Base-by-base conservation (phyloP, 1,140 invertebrate genomes). In the Drosophila bocqueti region DNA sequence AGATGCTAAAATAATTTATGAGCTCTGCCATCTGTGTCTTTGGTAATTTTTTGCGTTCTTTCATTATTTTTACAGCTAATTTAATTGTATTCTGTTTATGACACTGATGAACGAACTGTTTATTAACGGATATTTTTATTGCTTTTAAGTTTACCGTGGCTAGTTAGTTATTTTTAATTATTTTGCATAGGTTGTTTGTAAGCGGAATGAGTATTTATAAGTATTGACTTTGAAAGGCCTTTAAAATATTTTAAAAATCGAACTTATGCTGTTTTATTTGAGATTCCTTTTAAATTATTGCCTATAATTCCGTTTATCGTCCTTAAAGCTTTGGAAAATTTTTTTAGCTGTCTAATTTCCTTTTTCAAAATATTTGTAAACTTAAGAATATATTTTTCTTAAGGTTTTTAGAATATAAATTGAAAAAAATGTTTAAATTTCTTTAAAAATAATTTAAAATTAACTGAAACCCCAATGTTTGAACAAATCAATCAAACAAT, bases 71-170 rank as follows among this genome's bases (percentile, higher is more conserved):
- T 43, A 43, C 38, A 26, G 62, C 62, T 34, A 64, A 61, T 64
- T 61, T 42, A 42, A 38, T 61, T 43, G 55, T 42, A 18, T 42
- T 31, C 40, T 42, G 34, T 64, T 64, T 24, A 29, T 34, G 55
- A 38, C 62, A 31, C 38, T 43, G 55, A 61, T 40, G 62, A 64
- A 61, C 58, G 55, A 61, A 29, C 18, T 64, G 62, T 64, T 61
- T 64, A 61, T 61, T 21, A 60, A 60, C 13, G 18, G 29, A 43
- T 64, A 40, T 57, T 63, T 38, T 15, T 15, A 54, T 29, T 50
- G 47, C 9, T n/a, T 50, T 50, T 10, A 34, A 40, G 18, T 45
- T 29, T 10, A 60, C 63, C 60, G 21, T 65, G 55, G 26, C 21
- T 45, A 1, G 34, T 45, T 45, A 1, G 18, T 2, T 5, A 6